phyloP scores from a whole-genome alignment of 2,113 vertebrate genomes.

The Sciurus niger region DNA sequence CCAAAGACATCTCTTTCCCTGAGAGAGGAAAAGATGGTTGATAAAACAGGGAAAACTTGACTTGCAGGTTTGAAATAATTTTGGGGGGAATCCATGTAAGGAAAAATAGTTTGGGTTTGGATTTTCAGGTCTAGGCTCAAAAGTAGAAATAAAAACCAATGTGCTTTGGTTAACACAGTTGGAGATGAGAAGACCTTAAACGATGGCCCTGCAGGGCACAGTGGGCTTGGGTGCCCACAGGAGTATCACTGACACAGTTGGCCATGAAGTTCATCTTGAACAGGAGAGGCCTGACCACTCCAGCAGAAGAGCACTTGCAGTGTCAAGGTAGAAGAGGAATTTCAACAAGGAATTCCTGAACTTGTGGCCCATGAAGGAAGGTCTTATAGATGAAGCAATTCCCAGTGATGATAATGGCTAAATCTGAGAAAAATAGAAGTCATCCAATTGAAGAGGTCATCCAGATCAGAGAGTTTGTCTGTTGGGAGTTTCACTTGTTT shows the following conservation, averaged over 20 bases:
- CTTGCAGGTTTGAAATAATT: not conserved
- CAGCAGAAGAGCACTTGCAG: not conserved
- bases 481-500: not conserved
- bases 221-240: not conserved
- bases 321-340: not conserved
- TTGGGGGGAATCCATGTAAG: not conserved
- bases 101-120: not conserved
- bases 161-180: not conserved
- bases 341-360: not conserved
- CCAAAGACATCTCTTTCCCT: not conserved
- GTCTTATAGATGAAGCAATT: not conserved
- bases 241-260: not conserved
- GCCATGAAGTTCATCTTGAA: not conserved
- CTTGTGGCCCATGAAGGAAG: not conserved
- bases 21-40: not conserved
- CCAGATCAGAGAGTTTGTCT: not conserved
- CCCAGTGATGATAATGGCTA: not conserved
- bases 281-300: not conserved
- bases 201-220: not conserved
- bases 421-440: not conserved
- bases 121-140: constrained; percentile 31
- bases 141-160: constrained; percentile 14
- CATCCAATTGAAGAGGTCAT: not conserved
- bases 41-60: not conserved
- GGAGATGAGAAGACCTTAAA: not conserved